Base-by-base conservation (phyloP, 2,797 vertebrate genomes). In the Heliangelus exortis region DNA sequence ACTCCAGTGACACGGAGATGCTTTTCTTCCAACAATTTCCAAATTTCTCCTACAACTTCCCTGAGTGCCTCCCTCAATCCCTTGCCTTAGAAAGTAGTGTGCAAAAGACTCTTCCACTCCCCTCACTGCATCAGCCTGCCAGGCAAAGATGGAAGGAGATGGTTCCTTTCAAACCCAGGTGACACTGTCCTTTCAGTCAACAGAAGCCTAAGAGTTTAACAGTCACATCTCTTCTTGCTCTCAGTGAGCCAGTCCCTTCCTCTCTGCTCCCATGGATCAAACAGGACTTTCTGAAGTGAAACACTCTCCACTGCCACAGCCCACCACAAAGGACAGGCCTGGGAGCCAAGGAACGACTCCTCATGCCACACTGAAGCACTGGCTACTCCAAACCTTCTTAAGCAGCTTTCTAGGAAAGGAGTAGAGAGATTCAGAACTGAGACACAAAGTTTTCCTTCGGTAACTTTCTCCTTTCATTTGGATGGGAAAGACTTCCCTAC, bases 1-100 rank as follows among this genome's bases (percentile, higher is more conserved):
- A 72, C 25, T 86, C 57, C 45, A 82, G 36, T 73, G 41, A 84
- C 26, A 90, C 54, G 80, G 91, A 95, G 89, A 84, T 81, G 86
- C 65, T 95, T 89, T 45, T 95, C 77, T 83, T 93, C 77, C 67
- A 84, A n/a, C 84, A 63, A 76, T 81, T 95, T 95, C 94, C 90
- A 89, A 65, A 72, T 80, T 93, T 92, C 94, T 94, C 92, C 78
- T 72, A 58, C 61, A 91, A 71, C 92, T 93, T 94, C 95, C 93
- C 95, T 93, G 91, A 94, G 91, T 43, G 58, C 65, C 75, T 88
- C 48, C 68, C 71, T 90, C 89, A 76, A 90, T 53, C 68, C 75
- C 78, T 61, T 84, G 77, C 82, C 75, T 87, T 84, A 90, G 82
- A 74, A 51, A 82, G 69, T 26, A 93, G 81, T 47, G 72, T 93